phyloP scores from a whole-genome alignment of 2,888 invertebrate species.

The Rhorus exstirpatorius region DNA sequence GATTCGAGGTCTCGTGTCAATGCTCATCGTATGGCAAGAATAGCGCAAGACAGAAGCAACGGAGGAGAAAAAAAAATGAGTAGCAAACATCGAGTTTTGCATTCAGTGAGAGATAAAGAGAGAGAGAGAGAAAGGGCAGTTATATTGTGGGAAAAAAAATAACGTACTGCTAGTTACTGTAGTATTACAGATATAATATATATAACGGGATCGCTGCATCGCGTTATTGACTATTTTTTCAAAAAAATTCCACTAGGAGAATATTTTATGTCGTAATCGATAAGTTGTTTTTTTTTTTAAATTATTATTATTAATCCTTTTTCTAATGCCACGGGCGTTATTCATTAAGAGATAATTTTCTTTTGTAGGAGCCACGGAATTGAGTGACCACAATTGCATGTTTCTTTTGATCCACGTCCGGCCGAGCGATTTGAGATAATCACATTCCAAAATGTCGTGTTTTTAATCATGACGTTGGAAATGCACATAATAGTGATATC shows the following conservation, averaged over 20 bases:
- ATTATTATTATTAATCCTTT: slow-evolving; percentile 26
- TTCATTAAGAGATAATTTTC: slow-evolving; percentile 49
- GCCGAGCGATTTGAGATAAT: too few species aligned
- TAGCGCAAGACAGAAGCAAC: too few species aligned
- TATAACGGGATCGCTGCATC: slow-evolving; percentile 69
- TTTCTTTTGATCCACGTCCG: too few species aligned
- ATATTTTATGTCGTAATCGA: slow-evolving; percentile 71
- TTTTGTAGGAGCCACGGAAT: slow-evolving; percentile 63
- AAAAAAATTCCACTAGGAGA: slow-evolving; percentile 72
- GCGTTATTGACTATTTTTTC: slow-evolving; percentile 74
- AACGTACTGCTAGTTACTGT: slow-evolving; percentile 70
- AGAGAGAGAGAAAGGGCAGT: slow-evolving; percentile 15
- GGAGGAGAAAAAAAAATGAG: slow-evolving; percentile 2
- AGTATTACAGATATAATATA: slow-evolving; percentile 69
- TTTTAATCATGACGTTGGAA: too few species aligned
- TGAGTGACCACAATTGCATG: background rate
- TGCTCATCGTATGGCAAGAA: slow-evolving; percentile 8
- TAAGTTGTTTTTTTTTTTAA: slow-evolving; percentile 53
- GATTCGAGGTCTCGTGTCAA: slow-evolving; percentile 43
- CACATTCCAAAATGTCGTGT: background rate
- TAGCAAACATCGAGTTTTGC: slow-evolving; percentile 27
- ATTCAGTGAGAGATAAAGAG: slow-evolving; percentile 1
- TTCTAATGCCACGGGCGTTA: slow-evolving; percentile 46
- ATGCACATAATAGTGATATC: too few species aligned
- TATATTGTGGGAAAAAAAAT: slow-evolving; percentile 46